phyloP scores from a whole-genome alignment of 2,888 invertebrate genomes.

The Corythucha ciliata region DNA sequence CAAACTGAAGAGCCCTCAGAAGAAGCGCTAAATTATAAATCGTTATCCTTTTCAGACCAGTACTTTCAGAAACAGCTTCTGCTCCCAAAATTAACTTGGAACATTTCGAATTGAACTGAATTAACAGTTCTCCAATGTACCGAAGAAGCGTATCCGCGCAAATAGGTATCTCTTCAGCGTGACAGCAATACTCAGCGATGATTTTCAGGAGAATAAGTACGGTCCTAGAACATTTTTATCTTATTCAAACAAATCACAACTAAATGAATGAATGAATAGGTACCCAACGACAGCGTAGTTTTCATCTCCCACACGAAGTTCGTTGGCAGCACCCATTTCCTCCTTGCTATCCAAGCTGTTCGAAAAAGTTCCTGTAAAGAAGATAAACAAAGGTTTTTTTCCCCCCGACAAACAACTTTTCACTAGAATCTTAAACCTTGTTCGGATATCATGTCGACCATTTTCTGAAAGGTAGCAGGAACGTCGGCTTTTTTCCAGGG shows the following conservation, averaged over 20 bases:
- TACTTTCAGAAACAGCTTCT: slow-evolving; percentile 80
- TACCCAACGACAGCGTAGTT: slow-evolving; percentile 63
- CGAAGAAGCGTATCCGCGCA: slow-evolving; percentile 66
- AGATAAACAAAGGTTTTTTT: not conserved
- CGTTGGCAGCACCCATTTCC: slow-evolving; percentile 31
- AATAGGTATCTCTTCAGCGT: slow-evolving; percentile 35
- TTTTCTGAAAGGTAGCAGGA: slow-evolving; percentile 75
- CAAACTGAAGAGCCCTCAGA: slow-evolving; percentile 69
- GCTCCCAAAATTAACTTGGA: slow-evolving; percentile 94
- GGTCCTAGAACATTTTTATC: slow-evolving; percentile 46
- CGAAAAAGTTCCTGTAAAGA: too few species aligned
- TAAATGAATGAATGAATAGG: slow-evolving; percentile 22
- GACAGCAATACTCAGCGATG: slow-evolving; percentile 84
- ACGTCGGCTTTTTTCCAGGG: slow-evolving; percentile 91
- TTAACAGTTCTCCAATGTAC: slow-evolving; percentile 77
- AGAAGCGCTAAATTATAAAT: slow-evolving; percentile 86
- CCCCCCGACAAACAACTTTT: not conserved
- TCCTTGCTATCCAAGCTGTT: slow-evolving; percentile 25
- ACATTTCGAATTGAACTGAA: slow-evolving; percentile 77
- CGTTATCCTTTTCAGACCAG: slow-evolving; percentile 88
- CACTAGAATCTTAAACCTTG: slow-evolving; percentile 40
- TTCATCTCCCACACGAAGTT: slow-evolving; percentile 56
- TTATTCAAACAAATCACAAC: not conserved
- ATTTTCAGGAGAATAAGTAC: slow-evolving; percentile 81
- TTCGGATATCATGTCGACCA: slow-evolving; percentile 59